Base-by-base conservation (phyloP, 2,113 vertebrate species). In the Tretioscincus oriximinensis region DNA sequence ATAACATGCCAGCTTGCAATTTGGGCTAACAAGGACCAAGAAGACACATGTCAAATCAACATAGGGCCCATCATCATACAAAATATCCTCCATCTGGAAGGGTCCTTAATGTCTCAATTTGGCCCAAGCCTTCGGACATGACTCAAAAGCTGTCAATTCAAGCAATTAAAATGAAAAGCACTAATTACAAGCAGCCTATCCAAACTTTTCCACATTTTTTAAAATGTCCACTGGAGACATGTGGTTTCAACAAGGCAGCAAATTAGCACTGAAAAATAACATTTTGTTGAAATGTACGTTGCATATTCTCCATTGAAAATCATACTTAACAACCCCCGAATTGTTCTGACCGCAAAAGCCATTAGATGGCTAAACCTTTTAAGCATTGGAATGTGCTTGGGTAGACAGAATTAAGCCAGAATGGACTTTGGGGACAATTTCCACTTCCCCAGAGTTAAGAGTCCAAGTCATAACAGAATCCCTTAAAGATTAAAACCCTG, bases 241-340 rank as follows among this genome's bases (percentile, higher is more conserved):
- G 94, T 94, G 94, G 94, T 94, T 94, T 96, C 92, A 95, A 94
- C 94, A 93, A 95, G 86, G 91, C 89, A 95, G 90, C 93, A 92
- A 93, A 86, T 89, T 91, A 75, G 71, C 54, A 31, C 54, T 18
- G 11, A 71, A 80, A 61, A 83, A 61, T 87, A 81, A 88, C 92
- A 93, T 95, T 94, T 95, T 95, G 92, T 93, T 94, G 95, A 95
- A 66, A 93, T 89, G 91, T 88, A 88, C 86, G 88, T 89, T 94
- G 90, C 92, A 92, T 93, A 95, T 91, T 92, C 90, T 91, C 92
- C 90, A 90, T 92, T 61, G 92, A 94, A 76, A 95, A 94, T 93
- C 92, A 94, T 94, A 91, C 90, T 80, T 92, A 94, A 94, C 90
- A 93, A 93, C 90, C 90, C 92, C 90, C 92, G 91, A 95, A 94